These are phyloP conservation scores for Microdon myrmicae DNA, from an alignment of 2,888 invertebrate species.

Conservation along the genomic window DNA sequence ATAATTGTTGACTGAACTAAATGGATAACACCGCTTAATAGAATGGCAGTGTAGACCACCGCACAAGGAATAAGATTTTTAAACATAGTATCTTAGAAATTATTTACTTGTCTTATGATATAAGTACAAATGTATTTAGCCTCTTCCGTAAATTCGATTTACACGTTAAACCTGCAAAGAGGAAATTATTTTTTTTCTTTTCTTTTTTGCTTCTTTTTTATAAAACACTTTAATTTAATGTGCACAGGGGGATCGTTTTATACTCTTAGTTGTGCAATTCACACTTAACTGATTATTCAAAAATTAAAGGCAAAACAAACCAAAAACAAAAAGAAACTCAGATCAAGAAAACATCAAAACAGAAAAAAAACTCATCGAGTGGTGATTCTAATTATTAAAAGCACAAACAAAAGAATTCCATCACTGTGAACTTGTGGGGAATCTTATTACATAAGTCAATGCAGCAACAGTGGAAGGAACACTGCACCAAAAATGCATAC, in stretches of 20 bases:
- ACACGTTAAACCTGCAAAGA: slow-evolving; percentile 31
- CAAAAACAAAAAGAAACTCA: too few relatives aligned
- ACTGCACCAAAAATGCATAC: slow-evolving; percentile 47
- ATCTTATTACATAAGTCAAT: slow-evolving; percentile 45
- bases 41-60: slow-evolving; percentile 35
- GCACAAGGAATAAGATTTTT: slow-evolving; percentile 24
- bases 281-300: too few relatives aligned
- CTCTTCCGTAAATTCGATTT: slow-evolving; percentile 4
- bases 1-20: slow-evolving; percentile 68
- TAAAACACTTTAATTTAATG: slow-evolving; percentile 18
- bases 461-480: slow-evolving; percentile 39
- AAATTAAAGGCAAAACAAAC: too few relatives aligned
- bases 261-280: slow-evolving; percentile 46
- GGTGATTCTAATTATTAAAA: slow-evolving; percentile 40
- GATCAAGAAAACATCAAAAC: too few relatives aligned
- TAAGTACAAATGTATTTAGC: too few relatives aligned
- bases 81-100: slow-evolving; percentile 39
- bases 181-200: too few relatives aligned
- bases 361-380: too few relatives aligned
- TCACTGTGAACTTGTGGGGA: slow-evolving; percentile 24
- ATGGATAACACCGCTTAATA: slow-evolving; percentile 37
- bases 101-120: too few relatives aligned
- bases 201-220: slow-evolving; percentile 7
- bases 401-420: slow-evolving; percentile 28
- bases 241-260: slow-evolving; percentile 34